Evolutionary conservation across 2,113 vertebrate genomes (phyloP), one percentile per base, ranked within the genome.

Genomic region (Takifugu bimaculatus): DNA sequence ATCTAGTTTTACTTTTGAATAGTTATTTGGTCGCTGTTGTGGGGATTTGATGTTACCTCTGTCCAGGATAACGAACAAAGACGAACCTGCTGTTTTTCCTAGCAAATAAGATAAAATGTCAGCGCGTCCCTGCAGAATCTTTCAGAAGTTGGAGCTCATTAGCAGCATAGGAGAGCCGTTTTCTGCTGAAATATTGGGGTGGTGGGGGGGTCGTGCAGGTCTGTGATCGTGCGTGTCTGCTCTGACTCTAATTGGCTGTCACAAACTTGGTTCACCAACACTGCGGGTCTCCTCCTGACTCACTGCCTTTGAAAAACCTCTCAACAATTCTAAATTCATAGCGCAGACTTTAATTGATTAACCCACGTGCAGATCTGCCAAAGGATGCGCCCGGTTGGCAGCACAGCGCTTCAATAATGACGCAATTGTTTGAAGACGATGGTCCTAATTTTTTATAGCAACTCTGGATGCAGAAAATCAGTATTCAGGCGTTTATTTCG

Each of bases 241-340:
- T 54, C 63, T 15, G 45, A 47, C 72, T 72, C 47, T 83, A 84
- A 87, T 85, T 88, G 66, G 70, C 63, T 77, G 74, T 75, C 73
- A 65, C 78, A 64, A 66, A 63, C 10, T 57, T 66, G 51, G 25
- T 52, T 74, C 69, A 63, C 50, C 65, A 70, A 51, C 64, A 6
- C 54, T 12, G 70, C 1, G 54, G 48, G 50, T 43, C 62, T 70
- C 47, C 53, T 59, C 54, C 28, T 42, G 51, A 35, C 68, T 80
- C 75, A 53, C 35, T 20, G 20, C 70, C 72, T 57, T 1, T 3
- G 1, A 32, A 32, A 32, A 39, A 39, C 7, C 20, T 20, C 20
- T 20, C 20, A 39, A 39, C 7, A 39, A 10, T 10, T 39, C 11
- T 1, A 39, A 10, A 39, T 39, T 39, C 35, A 11, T 39, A 39